A percentile compares a stretch with the other conserved stretches of the same genome.
Evolutionary conservation across 35 echinoderm and acorn worm species (phyloP).

Genomic region (Patiria miniata): DNA sequence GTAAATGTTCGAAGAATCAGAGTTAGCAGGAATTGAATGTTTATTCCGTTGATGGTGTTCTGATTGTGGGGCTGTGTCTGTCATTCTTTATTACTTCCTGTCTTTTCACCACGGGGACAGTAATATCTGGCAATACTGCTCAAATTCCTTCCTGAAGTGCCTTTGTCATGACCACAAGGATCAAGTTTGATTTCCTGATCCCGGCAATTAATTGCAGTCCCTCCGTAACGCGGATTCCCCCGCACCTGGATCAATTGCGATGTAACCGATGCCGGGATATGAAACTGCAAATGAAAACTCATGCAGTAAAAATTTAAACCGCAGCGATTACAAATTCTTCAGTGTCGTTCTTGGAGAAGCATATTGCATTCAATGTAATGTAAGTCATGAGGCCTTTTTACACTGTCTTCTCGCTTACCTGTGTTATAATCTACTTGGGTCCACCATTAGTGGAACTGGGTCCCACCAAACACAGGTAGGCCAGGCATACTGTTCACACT

Average conservation of each 20-base stretch:
- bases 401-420: no score
- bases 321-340: not conserved
- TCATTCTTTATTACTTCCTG: not conserved
- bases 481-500: no score
- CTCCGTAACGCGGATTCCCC: not conserved
- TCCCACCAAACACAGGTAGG: no score
- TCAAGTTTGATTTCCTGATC: not conserved
- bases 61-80: no score
- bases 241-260: not conserved
- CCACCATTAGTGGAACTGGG: no score
- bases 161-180: not conserved
- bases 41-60: no score
- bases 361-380: no score
- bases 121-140: not conserved
- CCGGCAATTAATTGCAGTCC: not conserved
- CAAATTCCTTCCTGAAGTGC: not conserved
- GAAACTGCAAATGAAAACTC: not conserved
- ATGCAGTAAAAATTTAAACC: not conserved
- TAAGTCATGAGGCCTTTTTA: no score
- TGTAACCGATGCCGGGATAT: not conserved
- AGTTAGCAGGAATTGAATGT: no score
- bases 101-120: not conserved
- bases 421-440: no score
- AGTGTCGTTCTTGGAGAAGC: no score
- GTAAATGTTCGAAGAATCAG: no score